Evolutionary conservation across 1,140 invertebrate genomes (phyloP), one percentile per base, ranked within the genome.

Genomic region (Centruroides vittatus): DNA sequence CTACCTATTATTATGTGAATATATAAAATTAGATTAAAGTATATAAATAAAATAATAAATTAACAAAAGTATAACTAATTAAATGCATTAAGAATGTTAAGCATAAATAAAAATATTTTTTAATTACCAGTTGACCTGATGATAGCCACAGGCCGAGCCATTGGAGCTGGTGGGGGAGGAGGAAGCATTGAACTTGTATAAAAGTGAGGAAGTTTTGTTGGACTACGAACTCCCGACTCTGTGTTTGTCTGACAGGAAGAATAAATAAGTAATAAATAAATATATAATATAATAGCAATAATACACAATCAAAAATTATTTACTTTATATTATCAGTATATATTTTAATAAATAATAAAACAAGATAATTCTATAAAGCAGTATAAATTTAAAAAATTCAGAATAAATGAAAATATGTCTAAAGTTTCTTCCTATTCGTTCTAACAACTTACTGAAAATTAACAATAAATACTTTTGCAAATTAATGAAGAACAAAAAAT

Each of bases 71-170:
- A 48, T 13, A 58, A 9, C 23, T 34, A 13, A 36, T 23, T 9
- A 53, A 48, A 58, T 50, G 47, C 23, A 11, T 41, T 61, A 11
- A 6, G 10, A 3, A 46, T 10, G 4, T 63, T 55, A 4, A 53
- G 34, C 35, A 47, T 49, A 4, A 12, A 57, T 62, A 52, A 23
- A 3, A 55, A 23, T 23, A 23, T 23, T 23, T 23, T 23, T 23
- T 58, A 79, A 78, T 59, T 62, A 69, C 88, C 86, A 65, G 88
- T 91, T 51, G 89, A 90, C 70, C 90, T 80, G 67, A 96, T 92
- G 66, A 97, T 93, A 23, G 93, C 89, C 5, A 97, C 92, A 0
- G 92, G 93, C 66, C 93, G 79, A 3, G 92, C 92, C 87, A 95
- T 92, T 8, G 90, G 91, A 34, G 78, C 76, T 3, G 92, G 91